Evolutionary conservation across 2,797 vertebrate genomes (phyloP), one percentile per base, ranked within the genome.

Genomic region (Catamblyrhynchus diadema): DNA sequence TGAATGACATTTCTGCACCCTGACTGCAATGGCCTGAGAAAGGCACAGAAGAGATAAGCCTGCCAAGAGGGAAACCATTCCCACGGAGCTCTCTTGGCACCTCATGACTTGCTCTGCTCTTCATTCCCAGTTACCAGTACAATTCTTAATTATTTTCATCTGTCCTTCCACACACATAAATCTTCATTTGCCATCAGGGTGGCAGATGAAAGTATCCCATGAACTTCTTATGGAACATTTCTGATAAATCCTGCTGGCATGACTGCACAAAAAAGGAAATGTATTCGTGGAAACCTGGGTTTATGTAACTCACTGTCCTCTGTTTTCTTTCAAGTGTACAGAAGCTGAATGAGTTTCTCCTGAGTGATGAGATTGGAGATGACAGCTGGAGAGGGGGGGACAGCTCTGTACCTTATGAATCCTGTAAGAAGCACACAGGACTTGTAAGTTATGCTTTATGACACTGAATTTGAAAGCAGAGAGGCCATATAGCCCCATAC

Each of bases 331-430:
- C 17, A 96, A 99, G 99, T 67, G 99, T 99, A 48, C 99, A 99
- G 97, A 99, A 99, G 97, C 97, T 99, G 74, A 98, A 99, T 8
- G 99, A 99, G 96, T 99, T 99, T 96, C 98, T 99, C 51, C 97
- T 99, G 96, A 99, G 99, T 67, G 99, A 99, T 81, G 99, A 99
- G 98, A 99, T 99, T 61, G 99, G 99, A 78, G 99, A 99, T 27
- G 99, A 99, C 97, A 98, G 98, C 97, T 99, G 99, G 98, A 98
- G 98, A 92, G 98, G 98, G 1, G 99, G 98, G 19, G 98, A 99
- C 74, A 97, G 98, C 57, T 89, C 98, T 10, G 88, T 98, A 86
- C 93, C 98, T 44, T 97, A 99, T 47, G 99, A 99, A 70, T 97
- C 98, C 18, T 98, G 98, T 93, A 99, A 98, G 93, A 99, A 99